Percentiles rank a stretch among this genome's conserved stretches.
Conservation (phyloP, 64 coral and sea anemone species). For the Hydrozoanthus tunicans region DNA sequence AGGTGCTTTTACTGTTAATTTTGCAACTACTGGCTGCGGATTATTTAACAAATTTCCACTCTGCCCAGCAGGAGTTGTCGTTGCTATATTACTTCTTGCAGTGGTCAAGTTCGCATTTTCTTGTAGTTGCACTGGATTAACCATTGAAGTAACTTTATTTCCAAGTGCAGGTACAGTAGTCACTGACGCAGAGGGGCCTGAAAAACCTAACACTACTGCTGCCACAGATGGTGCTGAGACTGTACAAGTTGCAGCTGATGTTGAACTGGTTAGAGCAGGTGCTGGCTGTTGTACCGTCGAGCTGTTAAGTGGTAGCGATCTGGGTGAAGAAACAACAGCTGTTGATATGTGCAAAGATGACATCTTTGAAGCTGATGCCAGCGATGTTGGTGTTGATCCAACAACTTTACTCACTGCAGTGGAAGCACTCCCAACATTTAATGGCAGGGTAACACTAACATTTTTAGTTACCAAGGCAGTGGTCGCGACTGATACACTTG, state of each 20-base stretch:
- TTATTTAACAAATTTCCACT: not conserved
- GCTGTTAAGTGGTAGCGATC: not conserved
- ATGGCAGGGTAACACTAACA: not conserved
- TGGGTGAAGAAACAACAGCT: conserved; percentile 1
- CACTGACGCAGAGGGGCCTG: conserved; percentile 12
- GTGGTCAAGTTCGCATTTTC: not conserved
- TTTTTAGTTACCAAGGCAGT: conserved; percentile 47
- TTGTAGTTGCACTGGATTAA: not conserved
- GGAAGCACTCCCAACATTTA: conserved; percentile 21
- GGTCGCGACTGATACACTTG: conserved; percentile 13
- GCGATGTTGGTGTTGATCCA: conserved; percentile 22
- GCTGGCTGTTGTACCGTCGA: not conserved
- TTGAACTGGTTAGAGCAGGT: conserved; percentile 7
- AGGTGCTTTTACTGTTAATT: conserved; percentile 3
- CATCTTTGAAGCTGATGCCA: conserved; percentile 9
- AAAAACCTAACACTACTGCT: conserved; percentile 26
- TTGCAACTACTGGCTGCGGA: conserved; percentile 5
- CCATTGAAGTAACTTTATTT: not conserved
- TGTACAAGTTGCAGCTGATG: conserved; percentile 63
- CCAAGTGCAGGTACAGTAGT: conserved; percentile 60
- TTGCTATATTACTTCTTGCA: not conserved
- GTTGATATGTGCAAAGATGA: conserved; percentile 19
- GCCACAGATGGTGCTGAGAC: conserved; percentile 16
- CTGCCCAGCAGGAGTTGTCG: not conserved
- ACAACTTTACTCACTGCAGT: not conserved